Base-by-base conservation (phyloP, 23 tunicate genomes). In the Styela clava region DNA sequence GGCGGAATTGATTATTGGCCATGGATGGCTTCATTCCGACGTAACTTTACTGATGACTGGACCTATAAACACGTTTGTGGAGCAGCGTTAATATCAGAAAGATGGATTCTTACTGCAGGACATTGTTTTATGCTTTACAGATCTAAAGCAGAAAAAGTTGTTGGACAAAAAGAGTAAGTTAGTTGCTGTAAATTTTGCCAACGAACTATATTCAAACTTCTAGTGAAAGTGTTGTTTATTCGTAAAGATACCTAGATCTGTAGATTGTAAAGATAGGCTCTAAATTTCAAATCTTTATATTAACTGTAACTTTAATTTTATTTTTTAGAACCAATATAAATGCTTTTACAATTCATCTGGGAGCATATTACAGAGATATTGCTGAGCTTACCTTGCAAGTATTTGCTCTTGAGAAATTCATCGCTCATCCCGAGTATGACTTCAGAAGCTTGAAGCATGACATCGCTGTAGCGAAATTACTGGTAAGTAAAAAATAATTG, bases 1-100 rank as follows among this genome's bases (percentile, higher is more conserved):
- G 94, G 98, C 12, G 74, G 81, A 3, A 88, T 94, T 34, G 85
- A 88, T 36, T 94, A 88, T 69, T 94, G 98, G 98, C 98, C 98
- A 2, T 94, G 98, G 98, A 86, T 74, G 64, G 94, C 94, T 19
- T 94, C 98, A 35, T 74, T 94, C 62, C 67, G 98, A 63, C 81
- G 98, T 24, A 81, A 93, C 24, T 94, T 88, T 37, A 77, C 84
- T 29, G 94, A 94, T 56, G 98, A 94, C 37, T 76, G 84, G 78
- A 74, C 84, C 22, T 88, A 37, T 70, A 88, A 37, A 63, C 98
- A 94, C 68, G 79, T 88, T 62, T 94, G 98, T 64, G 98, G 98
- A 5, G 98, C 98, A 1, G 74, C 94, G 9, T 31, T 94, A 0
- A 94, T 94, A 23, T 76, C 89, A 2, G 26, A 73, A 25, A 31